phyloP scores from a whole-genome alignment of 2,888 invertebrate genomes.

The Athetis lepigone region DNA sequence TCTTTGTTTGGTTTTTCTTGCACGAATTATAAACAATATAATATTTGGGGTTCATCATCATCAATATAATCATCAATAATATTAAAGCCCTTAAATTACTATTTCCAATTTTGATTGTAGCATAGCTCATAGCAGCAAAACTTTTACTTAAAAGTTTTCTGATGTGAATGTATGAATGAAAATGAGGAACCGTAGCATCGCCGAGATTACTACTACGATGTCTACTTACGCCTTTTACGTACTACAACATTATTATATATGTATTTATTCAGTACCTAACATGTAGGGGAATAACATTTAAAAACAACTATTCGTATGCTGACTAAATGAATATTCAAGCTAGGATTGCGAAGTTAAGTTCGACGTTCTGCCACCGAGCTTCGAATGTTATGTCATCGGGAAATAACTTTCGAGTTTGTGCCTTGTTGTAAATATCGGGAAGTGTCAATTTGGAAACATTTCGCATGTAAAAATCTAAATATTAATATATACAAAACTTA shows the following conservation, averaged over 20 bases:
- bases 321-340: constrained; percentile 63
- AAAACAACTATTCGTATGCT: constrained; percentile 53
- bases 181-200: constrained; percentile 10
- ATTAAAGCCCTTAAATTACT: background rate
- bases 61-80: background rate
- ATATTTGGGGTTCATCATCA: background rate
- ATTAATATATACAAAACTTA: too few relatives aligned
- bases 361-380: constrained; percentile 48
- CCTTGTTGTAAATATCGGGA: constrained; percentile 29
- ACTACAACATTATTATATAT: constrained; percentile 32
- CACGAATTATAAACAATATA: background rate
- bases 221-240: constrained; percentile 19
- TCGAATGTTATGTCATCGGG: constrained; percentile 63
- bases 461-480: constrained; percentile 37
- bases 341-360: constrained; percentile 62
- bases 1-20: too few relatives aligned
- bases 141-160: constrained; percentile 14
- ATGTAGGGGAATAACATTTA: constrained; percentile 50
- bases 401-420: constrained; percentile 52
- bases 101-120: background rate
- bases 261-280: constrained; percentile 45
- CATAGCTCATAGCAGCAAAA: background rate
- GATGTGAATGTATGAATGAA: constrained; percentile 41
- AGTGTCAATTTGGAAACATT: constrained; percentile 44
- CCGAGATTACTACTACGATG: constrained; percentile 25